phyloP scores from a whole-genome alignment of 2,888 invertebrate species.

The Harmothoe impar region DNA sequence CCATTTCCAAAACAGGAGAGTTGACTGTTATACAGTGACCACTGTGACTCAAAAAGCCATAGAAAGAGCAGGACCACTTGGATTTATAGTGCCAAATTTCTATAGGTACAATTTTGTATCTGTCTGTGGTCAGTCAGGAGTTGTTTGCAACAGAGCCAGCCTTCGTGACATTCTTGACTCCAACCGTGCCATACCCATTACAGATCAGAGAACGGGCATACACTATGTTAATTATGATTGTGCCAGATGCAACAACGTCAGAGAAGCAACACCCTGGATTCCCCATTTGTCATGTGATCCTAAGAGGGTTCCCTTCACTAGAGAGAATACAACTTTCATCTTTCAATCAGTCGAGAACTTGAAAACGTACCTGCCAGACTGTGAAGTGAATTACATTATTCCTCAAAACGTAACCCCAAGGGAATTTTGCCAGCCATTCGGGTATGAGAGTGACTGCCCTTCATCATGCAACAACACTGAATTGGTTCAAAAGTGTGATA shows the following conservation, averaged over 20 bases:
- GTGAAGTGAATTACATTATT: background rate
- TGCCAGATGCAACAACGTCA: conserved; percentile 40
- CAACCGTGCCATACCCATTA: too few species aligned
- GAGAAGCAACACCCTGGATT: background rate
- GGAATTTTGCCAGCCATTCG: background rate
- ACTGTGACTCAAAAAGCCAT: too few species aligned
- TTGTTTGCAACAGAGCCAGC: too few species aligned
- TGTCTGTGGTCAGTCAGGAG: too few species aligned
- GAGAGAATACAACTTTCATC: background rate
- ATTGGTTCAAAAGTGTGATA: background rate
- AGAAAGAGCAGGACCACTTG: too few species aligned
- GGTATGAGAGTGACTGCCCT: background rate
- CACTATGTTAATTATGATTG: conserved; percentile 36
- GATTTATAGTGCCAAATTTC: too few species aligned
- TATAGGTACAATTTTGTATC: too few species aligned
- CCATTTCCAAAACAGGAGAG: too few species aligned
- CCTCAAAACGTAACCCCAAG: background rate
- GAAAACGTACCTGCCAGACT: background rate
- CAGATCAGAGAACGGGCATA: conserved; percentile 2
- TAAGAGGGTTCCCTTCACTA: background rate
- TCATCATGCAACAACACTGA: background rate
- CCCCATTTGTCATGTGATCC: background rate
- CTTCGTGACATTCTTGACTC: too few species aligned
- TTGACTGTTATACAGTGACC: too few species aligned
- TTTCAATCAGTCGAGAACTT: background rate